Evolutionary conservation across 2,888 invertebrate species (phyloP).

Genomic region (Brachylomia viminalis): DNA sequence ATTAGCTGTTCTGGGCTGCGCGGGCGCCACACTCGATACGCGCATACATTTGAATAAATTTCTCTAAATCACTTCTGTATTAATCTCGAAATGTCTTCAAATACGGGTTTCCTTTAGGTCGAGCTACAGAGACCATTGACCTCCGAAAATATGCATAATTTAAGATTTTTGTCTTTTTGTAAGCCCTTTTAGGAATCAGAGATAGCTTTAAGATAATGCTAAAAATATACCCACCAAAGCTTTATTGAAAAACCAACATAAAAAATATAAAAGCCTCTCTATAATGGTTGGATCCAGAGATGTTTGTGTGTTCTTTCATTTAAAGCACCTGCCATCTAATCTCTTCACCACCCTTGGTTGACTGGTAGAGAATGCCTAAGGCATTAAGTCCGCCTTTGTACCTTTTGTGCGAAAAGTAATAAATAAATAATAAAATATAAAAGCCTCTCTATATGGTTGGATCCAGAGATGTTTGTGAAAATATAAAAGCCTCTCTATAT

Average conservation of each 20-base stretch:
- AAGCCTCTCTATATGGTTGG: background rate
- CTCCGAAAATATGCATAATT: conserved; percentile 38
- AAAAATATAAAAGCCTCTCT: background rate
- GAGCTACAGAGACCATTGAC: conserved; percentile 57
- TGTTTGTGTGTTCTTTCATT: too few species aligned
- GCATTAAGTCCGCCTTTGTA: too few species aligned
- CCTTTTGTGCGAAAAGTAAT: too few species aligned
- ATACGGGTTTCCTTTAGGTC: conserved; percentile 49
- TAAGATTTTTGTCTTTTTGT: conserved; percentile 42
- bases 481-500: background rate
- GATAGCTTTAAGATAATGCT: conserved; percentile 13
- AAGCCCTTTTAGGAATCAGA: conserved; percentile 29
- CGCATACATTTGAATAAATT: conserved; percentile 74
- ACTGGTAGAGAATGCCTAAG: too few species aligned
- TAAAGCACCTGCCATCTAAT: too few species aligned
- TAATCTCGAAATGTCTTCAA: conserved; percentile 65
- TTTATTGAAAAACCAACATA: background rate
- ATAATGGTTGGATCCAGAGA: background rate
- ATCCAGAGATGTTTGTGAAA: background rate
- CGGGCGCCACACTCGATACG: conserved; percentile 36
- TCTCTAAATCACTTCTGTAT: conserved; percentile 64
- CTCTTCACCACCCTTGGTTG: too few species aligned
- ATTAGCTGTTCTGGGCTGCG: conserved; percentile 48
- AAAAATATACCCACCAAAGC: conserved; percentile 7
- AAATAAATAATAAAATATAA: too few species aligned